Percentiles rank a stretch among this genome's conserved stretches.
Evolutionary conservation across 2,113 vertebrate species (phyloP).

Genomic region (Gorsachius goisagi): DNA sequence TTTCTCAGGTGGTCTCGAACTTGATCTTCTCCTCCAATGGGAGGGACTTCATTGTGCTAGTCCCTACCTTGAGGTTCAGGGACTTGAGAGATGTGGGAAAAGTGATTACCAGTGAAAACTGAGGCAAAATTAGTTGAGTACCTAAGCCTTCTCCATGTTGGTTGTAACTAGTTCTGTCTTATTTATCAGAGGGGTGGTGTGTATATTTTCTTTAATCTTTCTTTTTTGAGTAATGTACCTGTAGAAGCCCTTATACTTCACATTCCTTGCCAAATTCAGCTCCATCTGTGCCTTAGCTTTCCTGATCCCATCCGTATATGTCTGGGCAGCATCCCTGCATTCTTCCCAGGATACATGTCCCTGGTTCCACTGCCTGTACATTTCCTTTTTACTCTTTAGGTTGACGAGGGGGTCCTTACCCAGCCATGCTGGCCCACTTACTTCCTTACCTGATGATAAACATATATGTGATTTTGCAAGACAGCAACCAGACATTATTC

Average conservation of each 20-base stretch:
- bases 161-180: background rate
- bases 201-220: background rate
- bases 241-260: background rate
- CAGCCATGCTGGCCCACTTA: background rate
- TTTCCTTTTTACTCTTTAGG: background rate
- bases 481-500: background rate
- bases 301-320: background rate
- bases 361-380: background rate
- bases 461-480: background rate
- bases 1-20: background rate
- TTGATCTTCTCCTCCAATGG: background rate
- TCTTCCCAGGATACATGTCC: background rate
- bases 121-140: background rate
- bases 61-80: background rate
- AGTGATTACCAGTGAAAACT: background rate
- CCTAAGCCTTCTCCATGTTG: background rate
- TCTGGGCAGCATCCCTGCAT: background rate
- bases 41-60: background rate
- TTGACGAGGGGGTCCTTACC: background rate
- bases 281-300: background rate
- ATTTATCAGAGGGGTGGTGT: fast-evolving
- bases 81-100: background rate
- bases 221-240: background rate
- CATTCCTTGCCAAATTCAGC: background rate
- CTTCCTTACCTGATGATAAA: background rate